Evolutionary conservation across 2,113 vertebrate species (phyloP), one percentile per base, ranked within the genome.

Genomic region (Synodontis membranacea): DNA sequence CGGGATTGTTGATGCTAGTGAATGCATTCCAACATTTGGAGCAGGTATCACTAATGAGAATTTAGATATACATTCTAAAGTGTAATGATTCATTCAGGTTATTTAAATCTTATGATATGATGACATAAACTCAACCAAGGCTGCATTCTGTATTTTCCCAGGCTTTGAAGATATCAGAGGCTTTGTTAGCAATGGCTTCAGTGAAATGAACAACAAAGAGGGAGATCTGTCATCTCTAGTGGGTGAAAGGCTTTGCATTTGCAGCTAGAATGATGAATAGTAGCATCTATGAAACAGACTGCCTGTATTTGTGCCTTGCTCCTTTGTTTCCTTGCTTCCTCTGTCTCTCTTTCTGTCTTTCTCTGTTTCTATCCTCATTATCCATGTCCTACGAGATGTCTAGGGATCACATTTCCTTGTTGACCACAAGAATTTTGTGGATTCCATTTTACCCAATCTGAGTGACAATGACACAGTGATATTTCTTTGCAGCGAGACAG

Each of bases 1-100:
- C 23, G 95, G 93, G 60, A 93, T 96, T 80, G 94, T 95, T 60
- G 96, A 96, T 25, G 94, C 95, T 80, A 96, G 94, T 28, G 95
- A 96, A 90, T 96, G 95, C 84, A 91, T 90, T 23, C 95, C 95
- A 52, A 95, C 94, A 0, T 97, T 95, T 28, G 95, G 95, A 83
- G 94, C 95, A 92, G 94, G 95, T 96, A 88, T 90, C 88, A 70
- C 44, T 19, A 39, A 42, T 64, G 31, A 75, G 88, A 0, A 81
- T 72, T 37, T 79, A 54, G 28, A 54, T 52, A 81, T 72, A 72
- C 70, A 74, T 39, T 62, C 28, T 28, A 34, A 81, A 72, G 19
- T 52, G 21, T 60, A 4, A 56, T 34, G 8, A 75, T 39, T n/a
- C 4, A 62, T 86, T 82, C 54, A 72, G 17, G 2, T 52, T 86